Base-by-base conservation (phyloP, 2,888 invertebrate genomes). In the Phalangium opilio region DNA sequence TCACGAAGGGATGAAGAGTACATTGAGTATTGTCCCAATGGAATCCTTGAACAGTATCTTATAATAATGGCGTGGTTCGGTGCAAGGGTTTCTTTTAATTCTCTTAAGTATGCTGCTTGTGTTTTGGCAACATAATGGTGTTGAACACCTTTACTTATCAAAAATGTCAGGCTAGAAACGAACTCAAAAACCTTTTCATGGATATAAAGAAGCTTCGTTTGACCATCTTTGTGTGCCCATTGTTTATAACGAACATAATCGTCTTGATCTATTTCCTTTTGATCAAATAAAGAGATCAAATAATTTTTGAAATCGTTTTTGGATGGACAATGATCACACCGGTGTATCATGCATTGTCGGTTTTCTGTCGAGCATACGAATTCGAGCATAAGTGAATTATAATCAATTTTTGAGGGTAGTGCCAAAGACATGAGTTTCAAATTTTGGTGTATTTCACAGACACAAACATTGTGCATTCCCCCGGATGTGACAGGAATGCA, bases 1-100 rank as follows among this genome's bases (percentile, higher is more conserved):
- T 38, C 2, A 47, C 48, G 38, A 58, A 55, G 11, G 57, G 57
- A 49, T 57, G 56, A 1, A 57, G 35, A 5, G 57, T 56, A 15
- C 56, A 51, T 35, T 57, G 55, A 7, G 41, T 35, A 41, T 59
- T 55, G 14, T 45, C 49, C 59, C 59, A 59, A 34, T 55, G 55
- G 36, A 47, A 51, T 4, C 51, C 50, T 27, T 58, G 57, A 2
- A 52, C 49, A 8, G 51, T 52, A 49, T 57, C 55, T 41, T 59
- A 50, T 21, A 10, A 58, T 27, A n/a, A 58, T 39, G 15, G 40
- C 47, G 10, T 43, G 35, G 3, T 41, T 43, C 1, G 11, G 34
- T 12, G 32, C 11, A 19, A 36, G 11, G 7, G n/a, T 11, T 17
- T 41, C 32, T 18, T 33, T 33, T 10, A 10, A 33, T 33, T 33